Percentiles rank a stretch among this genome's conserved stretches.
Evolutionary conservation across 1,140 invertebrate species (phyloP).

Genomic region (Argopecten irradians): DNA sequence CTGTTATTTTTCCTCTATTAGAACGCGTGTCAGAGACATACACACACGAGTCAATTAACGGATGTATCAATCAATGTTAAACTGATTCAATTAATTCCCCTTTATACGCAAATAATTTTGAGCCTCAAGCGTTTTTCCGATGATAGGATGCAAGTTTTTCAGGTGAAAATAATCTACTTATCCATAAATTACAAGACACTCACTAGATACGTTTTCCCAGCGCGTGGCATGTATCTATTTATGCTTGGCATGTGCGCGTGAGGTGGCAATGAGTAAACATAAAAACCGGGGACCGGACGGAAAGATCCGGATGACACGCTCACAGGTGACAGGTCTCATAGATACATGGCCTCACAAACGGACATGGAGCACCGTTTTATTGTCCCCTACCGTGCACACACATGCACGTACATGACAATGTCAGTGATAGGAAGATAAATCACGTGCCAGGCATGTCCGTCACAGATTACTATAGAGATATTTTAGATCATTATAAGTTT

Average conservation of each 20-base stretch:
- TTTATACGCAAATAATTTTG: conserved; percentile 2
- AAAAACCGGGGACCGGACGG: background rate
- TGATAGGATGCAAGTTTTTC: background rate
- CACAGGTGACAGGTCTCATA: background rate
- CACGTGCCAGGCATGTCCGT: background rate
- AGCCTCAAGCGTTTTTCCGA: background rate
- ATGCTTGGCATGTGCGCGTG: background rate
- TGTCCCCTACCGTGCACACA: background rate
- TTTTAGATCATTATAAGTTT: too few species aligned
- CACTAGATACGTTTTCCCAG: background rate
- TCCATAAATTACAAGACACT: background rate
- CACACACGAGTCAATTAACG: background rate
- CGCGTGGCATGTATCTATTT: background rate
- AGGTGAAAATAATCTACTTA: background rate
- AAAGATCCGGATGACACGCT: background rate
- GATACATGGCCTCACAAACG: background rate
- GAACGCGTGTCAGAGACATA: conserved; percentile 13
- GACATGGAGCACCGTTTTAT: background rate
- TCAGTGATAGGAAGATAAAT: background rate
- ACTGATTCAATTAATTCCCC: background rate
- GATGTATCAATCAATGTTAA: background rate
- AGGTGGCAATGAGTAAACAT: background rate
- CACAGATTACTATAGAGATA: background rate
- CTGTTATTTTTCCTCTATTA: background rate
- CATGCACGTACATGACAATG: background rate